Percentiles rank a stretch among this genome's conserved stretches.
Evolutionary conservation across 2,113 vertebrate species (phyloP).

Genomic region (Neogobius melanostomus): DNA sequence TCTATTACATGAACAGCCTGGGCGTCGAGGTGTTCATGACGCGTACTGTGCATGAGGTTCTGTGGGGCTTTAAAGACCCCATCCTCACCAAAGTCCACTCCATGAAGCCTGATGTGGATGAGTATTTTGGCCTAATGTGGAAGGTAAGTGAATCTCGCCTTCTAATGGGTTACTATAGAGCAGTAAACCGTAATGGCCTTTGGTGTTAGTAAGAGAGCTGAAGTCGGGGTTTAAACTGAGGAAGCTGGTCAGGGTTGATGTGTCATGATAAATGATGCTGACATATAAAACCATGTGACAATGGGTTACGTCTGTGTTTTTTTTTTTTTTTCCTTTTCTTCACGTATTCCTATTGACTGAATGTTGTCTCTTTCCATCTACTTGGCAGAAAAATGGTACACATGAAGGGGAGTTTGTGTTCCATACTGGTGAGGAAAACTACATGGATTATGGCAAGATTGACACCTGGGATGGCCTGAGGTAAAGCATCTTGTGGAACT

Average conservation of each 20-base stretch:
- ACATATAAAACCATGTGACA: not conserved
- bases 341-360: not conserved
- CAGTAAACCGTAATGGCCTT: not conserved
- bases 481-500: constrained; percentile 68
- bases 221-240: not conserved
- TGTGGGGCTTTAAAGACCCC: constrained; percentile 95
- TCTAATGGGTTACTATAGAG: constrained; percentile 4
- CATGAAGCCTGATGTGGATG: constrained; percentile 76
- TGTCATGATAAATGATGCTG: constrained; percentile 6
- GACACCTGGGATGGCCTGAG: constrained; percentile 93
- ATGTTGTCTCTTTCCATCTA: constrained; percentile 1
- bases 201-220: not conserved
- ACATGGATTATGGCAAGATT: constrained; percentile 91
- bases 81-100: constrained; percentile 79
- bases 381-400: constrained; percentile 89
- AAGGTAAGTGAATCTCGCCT: constrained; percentile 75
- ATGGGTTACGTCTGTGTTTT: not conserved
- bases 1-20: constrained; percentile 66
- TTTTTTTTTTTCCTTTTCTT: not conserved
- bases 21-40: constrained; percentile 82
- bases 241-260: constrained; percentile 5
- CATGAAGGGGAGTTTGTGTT: constrained; percentile 94
- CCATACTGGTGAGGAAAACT: constrained; percentile 85
- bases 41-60: constrained; percentile 81
- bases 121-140: constrained; percentile 89